Conservation (phyloP, 1,140 invertebrate species). For the Drosophila lacteicornis region DNA sequence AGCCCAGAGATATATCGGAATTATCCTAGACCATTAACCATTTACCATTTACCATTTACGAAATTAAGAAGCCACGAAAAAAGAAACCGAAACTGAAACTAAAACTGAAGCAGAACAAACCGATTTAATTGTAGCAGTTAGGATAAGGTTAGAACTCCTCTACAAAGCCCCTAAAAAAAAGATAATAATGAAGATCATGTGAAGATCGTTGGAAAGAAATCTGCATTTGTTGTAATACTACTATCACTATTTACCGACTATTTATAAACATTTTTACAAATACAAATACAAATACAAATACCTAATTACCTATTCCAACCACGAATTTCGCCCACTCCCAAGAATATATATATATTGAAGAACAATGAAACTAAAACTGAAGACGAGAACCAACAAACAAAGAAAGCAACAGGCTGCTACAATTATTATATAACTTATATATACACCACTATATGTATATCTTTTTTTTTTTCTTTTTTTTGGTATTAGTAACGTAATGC, state of each 20-base stretch:
- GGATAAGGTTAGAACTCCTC: not conserved
- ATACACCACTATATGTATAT: conserved; percentile 11
- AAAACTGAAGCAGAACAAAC: conserved; percentile 14
- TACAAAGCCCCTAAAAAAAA: conserved; percentile 6
- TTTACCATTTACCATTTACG: conserved; percentile 10
- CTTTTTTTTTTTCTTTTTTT: conserved; percentile 14
- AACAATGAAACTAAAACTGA: conserved; percentile 33
- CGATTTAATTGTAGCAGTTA: conserved; percentile 40
- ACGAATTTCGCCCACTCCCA: conserved; percentile 62
- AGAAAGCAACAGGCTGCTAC: conserved; percentile 33
- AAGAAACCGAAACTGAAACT: not conserved
- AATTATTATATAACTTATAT: conserved; percentile 29
- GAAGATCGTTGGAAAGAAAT: conserved; percentile 26
- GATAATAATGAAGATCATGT: conserved; percentile 1
- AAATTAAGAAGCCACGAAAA: conserved; percentile 24
- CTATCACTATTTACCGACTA: conserved; percentile 33
- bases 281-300: conserved; percentile 30
- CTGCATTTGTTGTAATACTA: conserved; percentile 52
- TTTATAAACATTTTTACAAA: conserved; percentile 49
- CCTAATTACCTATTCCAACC: conserved; percentile 30
- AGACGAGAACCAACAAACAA: conserved; percentile 23
- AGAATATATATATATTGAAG: conserved; percentile 14
- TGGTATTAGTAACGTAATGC: conserved; percentile 18
- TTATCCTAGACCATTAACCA: conserved; percentile 18
- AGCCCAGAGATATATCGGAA: conserved; percentile 16